phyloP scores from a whole-genome alignment of 2,888 invertebrate species.

The Dysmachus trigonus region DNA sequence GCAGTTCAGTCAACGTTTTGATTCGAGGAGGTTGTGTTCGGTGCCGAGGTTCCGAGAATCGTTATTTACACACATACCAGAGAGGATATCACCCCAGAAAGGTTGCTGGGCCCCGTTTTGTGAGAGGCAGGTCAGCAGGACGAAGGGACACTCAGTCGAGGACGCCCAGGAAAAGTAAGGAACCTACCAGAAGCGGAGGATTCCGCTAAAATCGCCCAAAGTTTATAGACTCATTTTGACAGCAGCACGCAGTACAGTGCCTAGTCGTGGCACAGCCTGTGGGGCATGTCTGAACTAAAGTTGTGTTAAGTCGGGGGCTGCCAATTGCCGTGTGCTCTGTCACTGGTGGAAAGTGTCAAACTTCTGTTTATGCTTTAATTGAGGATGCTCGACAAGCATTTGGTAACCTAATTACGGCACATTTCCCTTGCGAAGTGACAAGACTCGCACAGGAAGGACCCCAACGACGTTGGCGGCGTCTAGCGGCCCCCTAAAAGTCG shows the following conservation, averaged over 20 bases:
- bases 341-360: constrained; percentile 21
- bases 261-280: constrained; percentile 32
- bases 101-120: neutral
- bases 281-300: constrained; percentile 33
- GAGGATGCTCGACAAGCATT: neutral
- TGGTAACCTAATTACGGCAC: neutral
- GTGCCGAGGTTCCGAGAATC: neutral
- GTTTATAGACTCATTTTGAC: constrained; percentile 29
- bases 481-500: neutral
- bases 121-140: neutral
- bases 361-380: constrained; percentile 4
- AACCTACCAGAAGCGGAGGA: neutral
- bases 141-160: neutral
- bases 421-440: neutral
- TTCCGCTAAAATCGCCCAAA: neutral
- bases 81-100: neutral
- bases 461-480: neutral
- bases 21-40: constrained; percentile 16
- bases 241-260: constrained; percentile 17
- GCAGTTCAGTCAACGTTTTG: constrained; percentile 29
- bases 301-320: constrained; percentile 15
- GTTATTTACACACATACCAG: constrained; percentile 36
- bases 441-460: neutral
- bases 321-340: neutral
- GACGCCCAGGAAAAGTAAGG: constrained; percentile 5